Percentiles rank a stretch among this genome's conserved stretches.
Conservation (phyloP, 2,888 invertebrate genomes). For the Hypomecis atomaria region DNA sequence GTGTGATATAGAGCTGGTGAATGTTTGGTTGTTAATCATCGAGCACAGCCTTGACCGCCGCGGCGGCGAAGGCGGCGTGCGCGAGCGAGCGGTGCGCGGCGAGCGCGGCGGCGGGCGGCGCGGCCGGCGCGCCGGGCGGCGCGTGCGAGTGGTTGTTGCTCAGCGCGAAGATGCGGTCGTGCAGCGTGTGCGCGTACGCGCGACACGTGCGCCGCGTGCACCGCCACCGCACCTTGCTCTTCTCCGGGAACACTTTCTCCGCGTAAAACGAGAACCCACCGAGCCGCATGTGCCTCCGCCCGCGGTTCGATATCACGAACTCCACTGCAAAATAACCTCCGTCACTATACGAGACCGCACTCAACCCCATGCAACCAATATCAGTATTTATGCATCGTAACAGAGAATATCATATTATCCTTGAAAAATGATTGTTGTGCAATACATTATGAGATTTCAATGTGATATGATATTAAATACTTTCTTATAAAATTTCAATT, state of each 20-base stretch:
- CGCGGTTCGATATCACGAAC: constrained; percentile 83
- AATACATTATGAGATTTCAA: neutral
- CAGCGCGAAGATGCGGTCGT: constrained; percentile 79
- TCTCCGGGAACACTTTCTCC: constrained; percentile 82
- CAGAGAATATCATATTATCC: neutral
- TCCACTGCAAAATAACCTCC: constrained; percentile 77
- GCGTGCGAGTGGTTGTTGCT: constrained; percentile 80
- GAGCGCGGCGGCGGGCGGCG: constrained; percentile 47
- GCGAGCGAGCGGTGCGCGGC: constrained; percentile 48
- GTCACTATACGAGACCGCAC: constrained; percentile 52
- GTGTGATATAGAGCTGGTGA: neutral
- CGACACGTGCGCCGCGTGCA: constrained; percentile 81
- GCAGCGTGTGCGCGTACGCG: constrained; percentile 80
- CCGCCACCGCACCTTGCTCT: constrained; percentile 82
- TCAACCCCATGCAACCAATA: constrained; percentile 16
- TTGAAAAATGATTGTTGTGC: neutral
- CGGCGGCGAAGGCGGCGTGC: constrained; percentile 50
- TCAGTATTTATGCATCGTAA: neutral
- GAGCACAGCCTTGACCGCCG: constrained; percentile 63
- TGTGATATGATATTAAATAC: neutral
- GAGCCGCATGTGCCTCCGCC: constrained; percentile 80
- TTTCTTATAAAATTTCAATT: neutral
- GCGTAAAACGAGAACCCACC: constrained; percentile 82
- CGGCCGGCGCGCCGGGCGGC: constrained; percentile 58
- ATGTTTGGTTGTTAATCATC: constrained; percentile 61